These are phyloP conservation scores for Conopomorpha cramerella DNA, from an alignment of 1,140 invertebrate species.

Conservation along the genomic window DNA sequence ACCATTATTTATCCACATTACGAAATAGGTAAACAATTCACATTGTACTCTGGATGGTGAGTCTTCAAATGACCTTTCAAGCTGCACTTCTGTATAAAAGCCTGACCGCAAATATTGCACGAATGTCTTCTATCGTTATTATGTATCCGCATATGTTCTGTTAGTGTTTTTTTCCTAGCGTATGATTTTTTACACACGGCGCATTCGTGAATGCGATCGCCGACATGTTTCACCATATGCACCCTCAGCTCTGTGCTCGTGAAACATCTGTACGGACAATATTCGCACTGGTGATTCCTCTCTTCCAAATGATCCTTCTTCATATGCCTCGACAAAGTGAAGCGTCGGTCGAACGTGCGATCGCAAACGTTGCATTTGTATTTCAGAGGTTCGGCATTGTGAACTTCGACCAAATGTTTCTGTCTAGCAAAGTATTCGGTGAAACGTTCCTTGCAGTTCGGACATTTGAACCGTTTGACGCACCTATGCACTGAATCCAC, in stretches of 20 bases:
- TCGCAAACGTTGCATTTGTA: constrained; percentile 16
- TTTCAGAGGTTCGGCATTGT: constrained; percentile 7
- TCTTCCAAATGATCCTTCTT: constrained; percentile 25
- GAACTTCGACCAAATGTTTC: constrained; percentile 11
- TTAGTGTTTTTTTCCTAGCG: constrained; percentile 70
- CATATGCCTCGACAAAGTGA: constrained; percentile 8
- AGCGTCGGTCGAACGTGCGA: constrained; percentile 7
- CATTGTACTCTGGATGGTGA: constrained; percentile 14
- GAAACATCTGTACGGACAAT: constrained; percentile 40
- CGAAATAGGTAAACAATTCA: constrained; percentile 4
- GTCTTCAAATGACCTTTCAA: constrained; percentile 39
- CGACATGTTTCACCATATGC: constrained; percentile 72
- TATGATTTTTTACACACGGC: constrained; percentile 65
- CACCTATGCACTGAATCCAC: not conserved
- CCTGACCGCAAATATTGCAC: constrained; percentile 55
- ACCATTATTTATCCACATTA: no score
- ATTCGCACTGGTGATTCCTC: constrained; percentile 30
- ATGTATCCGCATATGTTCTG: constrained; percentile 71
- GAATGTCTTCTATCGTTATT: constrained; percentile 55
- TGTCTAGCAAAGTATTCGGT: constrained; percentile 8
- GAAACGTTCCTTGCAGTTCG: constrained; percentile 13
- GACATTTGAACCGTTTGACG: not conserved
- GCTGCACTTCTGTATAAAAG: constrained; percentile 52
- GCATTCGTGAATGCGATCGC: constrained; percentile 62
- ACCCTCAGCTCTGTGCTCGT: constrained; percentile 45